Evolutionary conservation across 2,797 vertebrate species (phyloP).

Genomic region (Pseudocheirus occidentalis): DNA sequence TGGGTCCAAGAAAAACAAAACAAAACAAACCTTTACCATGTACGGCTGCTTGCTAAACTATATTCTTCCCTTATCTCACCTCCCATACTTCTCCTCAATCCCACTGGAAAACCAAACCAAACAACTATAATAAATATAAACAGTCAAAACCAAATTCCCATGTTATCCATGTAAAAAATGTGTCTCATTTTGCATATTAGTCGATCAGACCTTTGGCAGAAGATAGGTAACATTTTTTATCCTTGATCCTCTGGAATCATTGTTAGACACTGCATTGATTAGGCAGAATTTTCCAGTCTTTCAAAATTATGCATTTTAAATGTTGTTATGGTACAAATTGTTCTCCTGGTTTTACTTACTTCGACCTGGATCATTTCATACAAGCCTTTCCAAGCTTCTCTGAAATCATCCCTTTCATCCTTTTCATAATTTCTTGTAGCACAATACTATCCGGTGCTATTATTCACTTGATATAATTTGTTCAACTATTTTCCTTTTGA

Average conservation of each 20-base stretch:
- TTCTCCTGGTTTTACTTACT: not conserved
- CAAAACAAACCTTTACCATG: not conserved
- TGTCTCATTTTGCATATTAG: not conserved
- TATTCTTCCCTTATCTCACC: not conserved
- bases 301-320: not conserved
- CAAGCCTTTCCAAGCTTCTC: not conserved
- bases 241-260: not conserved
- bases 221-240: not conserved
- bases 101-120: not conserved
- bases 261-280: not conserved
- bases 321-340: not conserved
- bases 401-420: not conserved
- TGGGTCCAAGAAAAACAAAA: not conserved
- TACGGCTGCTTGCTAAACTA: not conserved
- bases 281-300: not conserved
- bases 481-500: not conserved
- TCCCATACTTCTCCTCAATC: not conserved
- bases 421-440: not conserved
- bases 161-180: not conserved
- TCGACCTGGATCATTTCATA: not conserved
- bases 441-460: not conserved
- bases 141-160: not conserved
- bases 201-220: not conserved
- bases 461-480: not conserved
- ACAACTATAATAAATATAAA: not conserved